These are phyloP conservation scores for Thalassarche chlororhynchos DNA, from an alignment of 2,113 vertebrate genomes.

Conservation along the genomic window DNA sequence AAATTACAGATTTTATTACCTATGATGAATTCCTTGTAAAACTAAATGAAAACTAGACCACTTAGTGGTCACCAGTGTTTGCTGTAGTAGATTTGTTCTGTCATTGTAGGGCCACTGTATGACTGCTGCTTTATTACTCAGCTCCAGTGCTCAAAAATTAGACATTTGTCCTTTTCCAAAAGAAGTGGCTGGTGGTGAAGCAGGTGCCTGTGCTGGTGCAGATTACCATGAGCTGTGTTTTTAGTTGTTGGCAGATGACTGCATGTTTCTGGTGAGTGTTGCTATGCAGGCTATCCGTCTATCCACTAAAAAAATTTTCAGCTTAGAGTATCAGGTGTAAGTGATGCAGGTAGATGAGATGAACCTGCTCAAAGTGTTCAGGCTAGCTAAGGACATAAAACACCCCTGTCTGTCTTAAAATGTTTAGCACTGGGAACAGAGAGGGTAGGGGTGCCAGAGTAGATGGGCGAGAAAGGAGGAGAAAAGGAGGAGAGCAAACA, in stretches of 20 bases:
- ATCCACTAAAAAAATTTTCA: background rate
- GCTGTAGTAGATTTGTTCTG: background rate
- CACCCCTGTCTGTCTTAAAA: background rate
- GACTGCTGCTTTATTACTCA: background rate
- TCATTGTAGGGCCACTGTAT: background rate
- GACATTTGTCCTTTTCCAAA: background rate
- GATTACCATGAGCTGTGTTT: background rate
- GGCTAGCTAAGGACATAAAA: background rate
- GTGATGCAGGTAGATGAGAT: background rate
- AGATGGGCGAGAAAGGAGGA: background rate
- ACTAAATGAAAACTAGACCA: background rate
- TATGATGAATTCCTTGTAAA: background rate
- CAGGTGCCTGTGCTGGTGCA: background rate
- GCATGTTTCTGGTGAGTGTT: background rate
- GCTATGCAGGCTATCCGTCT: background rate
- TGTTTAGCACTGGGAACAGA: background rate
- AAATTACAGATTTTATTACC: background rate
- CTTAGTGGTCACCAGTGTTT: background rate
- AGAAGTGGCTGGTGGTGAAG: background rate
- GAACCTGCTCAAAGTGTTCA: background rate
- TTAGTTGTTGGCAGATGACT: background rate
- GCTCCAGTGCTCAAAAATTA: background rate
- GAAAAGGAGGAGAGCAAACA: background rate
- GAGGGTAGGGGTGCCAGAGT: background rate
- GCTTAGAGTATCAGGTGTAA: background rate